Evolutionary conservation across 2,888 invertebrate genomes (phyloP), one percentile per base, ranked within the genome.

Genomic region (Hyposoter didymator): DNA sequence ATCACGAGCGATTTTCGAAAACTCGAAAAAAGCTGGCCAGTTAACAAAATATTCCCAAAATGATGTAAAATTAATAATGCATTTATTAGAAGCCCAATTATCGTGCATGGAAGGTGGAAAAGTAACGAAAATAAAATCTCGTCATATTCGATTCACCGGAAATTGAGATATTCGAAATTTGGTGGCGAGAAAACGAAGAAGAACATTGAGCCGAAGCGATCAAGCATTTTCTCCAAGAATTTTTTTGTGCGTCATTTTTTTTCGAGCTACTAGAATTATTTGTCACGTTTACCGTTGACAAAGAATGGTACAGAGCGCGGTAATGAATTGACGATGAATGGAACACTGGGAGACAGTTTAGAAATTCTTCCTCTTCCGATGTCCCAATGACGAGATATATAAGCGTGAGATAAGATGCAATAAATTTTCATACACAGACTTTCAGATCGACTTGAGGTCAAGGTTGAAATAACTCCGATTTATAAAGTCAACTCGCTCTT

Each of bases 401-500:
- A 28, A 74, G 76, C 45, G 43, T 59, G 70, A 82, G 86, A 86
- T 86, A 86, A 79, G 75, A 45, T 12, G 82, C 69, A 32, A 69
- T 80, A 74, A 82, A 72, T 70, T 81, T 43, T 49, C 12, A 73
- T 32, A 52, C 52, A 62, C 67, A 72, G 47, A 76, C 70, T 81
- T 49, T 45, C 78, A 64, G 52, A 74, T 89, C 88, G 80, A 85
- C 73, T 73, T 64, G 89, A 87, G 92, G 92, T 93, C 93, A 93
- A 89, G 89, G 91, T 92, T 91, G 91, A 91, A 87, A 87, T 89
- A 85, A 82, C 87, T 89, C 84, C 78, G 90, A 90, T 92, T 93
- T 93, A 93, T 93, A 93, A 94, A 90, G 89, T 91, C 89, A 87
- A 87, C 86, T 87, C 89, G 87, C 86, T 88, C 87, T 85, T 87